A percentile compares a stretch with the other conserved stretches of the same genome.
Conservation (phyloP, 2,113 vertebrate species). For the Falco punctatus region DNA sequence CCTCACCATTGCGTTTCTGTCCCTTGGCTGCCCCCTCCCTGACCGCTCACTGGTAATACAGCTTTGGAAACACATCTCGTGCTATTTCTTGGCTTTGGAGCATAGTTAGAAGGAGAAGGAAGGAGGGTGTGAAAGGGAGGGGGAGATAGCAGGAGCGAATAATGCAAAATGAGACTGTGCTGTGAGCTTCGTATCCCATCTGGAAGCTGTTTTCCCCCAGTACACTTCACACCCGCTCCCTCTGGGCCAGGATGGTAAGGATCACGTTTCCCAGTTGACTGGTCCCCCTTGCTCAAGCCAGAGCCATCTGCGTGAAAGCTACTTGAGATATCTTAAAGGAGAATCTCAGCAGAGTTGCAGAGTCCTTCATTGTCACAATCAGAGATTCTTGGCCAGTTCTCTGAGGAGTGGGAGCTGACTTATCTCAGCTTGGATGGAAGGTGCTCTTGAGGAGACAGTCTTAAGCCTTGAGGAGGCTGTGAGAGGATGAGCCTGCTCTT, state of each 20-base stretch:
- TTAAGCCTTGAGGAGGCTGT: not conserved
- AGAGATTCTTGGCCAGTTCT: not conserved
- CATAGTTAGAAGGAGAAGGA: constrained; percentile 65
- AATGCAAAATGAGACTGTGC: constrained; percentile 15
- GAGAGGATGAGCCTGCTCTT: not conserved
- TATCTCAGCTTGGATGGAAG: not conserved
- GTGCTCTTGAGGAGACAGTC: not conserved
- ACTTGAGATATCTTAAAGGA: not conserved
- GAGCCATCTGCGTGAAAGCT: not conserved
- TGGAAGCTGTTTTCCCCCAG: constrained; percentile 53
- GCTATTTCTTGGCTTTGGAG: constrained; percentile 71
- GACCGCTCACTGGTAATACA: constrained; percentile 66
- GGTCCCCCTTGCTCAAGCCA: not conserved
- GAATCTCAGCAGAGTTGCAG: not conserved
- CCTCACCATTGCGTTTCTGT: constrained; percentile 60
- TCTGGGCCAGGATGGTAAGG: constrained; percentile 31
- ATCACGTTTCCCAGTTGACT: constrained; percentile 26
- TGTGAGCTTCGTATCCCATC: constrained; percentile 29
- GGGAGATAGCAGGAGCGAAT: constrained; percentile 37
- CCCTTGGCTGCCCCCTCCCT: constrained; percentile 78
- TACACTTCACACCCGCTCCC: constrained; percentile 9
- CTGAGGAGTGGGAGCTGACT: not conserved
- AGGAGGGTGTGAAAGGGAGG: constrained; percentile 65
- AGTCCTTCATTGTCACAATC: not conserved
- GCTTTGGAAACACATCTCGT: constrained; percentile 68